phyloP scores from a whole-genome alignment of 2,888 invertebrate genomes.

The Urechis unicinctus region DNA sequence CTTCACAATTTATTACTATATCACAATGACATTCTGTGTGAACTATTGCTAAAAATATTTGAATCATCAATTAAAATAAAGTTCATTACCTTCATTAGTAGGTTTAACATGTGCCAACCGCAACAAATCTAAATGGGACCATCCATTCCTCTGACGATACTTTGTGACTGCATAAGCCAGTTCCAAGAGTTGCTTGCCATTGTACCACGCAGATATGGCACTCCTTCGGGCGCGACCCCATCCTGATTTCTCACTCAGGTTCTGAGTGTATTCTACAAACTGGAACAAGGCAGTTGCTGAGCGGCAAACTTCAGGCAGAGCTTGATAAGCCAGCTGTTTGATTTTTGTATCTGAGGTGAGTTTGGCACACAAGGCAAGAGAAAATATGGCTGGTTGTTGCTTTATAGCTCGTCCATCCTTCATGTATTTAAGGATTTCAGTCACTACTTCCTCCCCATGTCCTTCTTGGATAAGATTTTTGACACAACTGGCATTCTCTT shows the following conservation, averaged over 20 bases:
- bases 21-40: too few species aligned
- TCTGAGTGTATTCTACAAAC: slow-evolving; percentile 60
- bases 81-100: slow-evolving; percentile 33
- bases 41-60: too few species aligned
- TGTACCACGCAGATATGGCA: slow-evolving; percentile 64
- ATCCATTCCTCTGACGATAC: slow-evolving; percentile 61
- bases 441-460: slow-evolving; percentile 34
- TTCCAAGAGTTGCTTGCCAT: slow-evolving; percentile 58
- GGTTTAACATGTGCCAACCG: slow-evolving; percentile 39
- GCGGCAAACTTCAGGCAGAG: slow-evolving; percentile 57
- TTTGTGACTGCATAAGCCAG: slow-evolving; percentile 63
- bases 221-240: slow-evolving; percentile 64
- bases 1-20: too few species aligned
- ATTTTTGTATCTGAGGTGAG: slow-evolving; percentile 47
- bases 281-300: slow-evolving; percentile 62
- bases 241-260: slow-evolving; percentile 43
- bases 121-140: slow-evolving; percentile 68
- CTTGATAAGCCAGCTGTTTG: slow-evolving; percentile 57
- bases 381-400: slow-evolving; percentile 55
- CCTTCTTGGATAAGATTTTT: too few species aligned
- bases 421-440: slow-evolving; percentile 33
- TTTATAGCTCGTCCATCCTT: slow-evolving; percentile 44
- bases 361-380: slow-evolving; percentile 60
- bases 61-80: neutral
- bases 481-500: too few species aligned